Percentiles rank a stretch among this genome's conserved stretches.
phyloP scores from a whole-genome alignment of 1,140 invertebrate genomes.

The Drosophila lacteicornis region DNA sequence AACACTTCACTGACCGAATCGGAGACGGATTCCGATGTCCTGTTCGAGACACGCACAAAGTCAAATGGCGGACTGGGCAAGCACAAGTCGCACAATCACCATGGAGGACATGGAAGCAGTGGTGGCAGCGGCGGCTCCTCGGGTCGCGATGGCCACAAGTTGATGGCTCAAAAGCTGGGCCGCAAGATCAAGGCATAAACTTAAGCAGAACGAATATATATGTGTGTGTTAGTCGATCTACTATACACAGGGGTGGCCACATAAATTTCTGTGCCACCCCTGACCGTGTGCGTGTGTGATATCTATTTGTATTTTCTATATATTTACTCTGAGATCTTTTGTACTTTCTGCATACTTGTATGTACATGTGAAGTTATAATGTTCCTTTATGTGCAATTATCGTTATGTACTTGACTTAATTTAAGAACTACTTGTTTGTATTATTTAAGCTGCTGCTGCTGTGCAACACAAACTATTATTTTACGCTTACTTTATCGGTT shows the following conservation, averaged over 20 bases:
- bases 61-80: slow-evolving; percentile 86
- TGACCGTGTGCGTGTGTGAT: slow-evolving; percentile 36
- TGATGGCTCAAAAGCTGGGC: slow-evolving; percentile 86
- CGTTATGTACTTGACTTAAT: slow-evolving; percentile 8
- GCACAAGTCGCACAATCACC: slow-evolving; percentile 57
- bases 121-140: slow-evolving; percentile 55
- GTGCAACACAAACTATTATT: slow-evolving; percentile 54
- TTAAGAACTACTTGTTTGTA: slow-evolving; percentile 35
- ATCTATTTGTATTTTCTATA: slow-evolving; percentile 62
- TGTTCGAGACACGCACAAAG: slow-evolving; percentile 88
- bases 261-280: neutral
- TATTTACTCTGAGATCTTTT: slow-evolving; percentile 57
- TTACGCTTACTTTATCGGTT: slow-evolving; percentile 17
- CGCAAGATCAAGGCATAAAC: slow-evolving; percentile 86
- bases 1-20: slow-evolving; percentile 89
- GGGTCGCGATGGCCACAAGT: slow-evolving; percentile 85
- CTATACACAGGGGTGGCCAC: slow-evolving; percentile 9
- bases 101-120: slow-evolving; percentile 54
- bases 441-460: slow-evolving; percentile 49
- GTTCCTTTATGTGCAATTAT: slow-evolving; percentile 54
- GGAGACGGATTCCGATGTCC: slow-evolving; percentile 90
- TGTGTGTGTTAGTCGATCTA: slow-evolving; percentile 58
- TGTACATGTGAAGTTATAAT: slow-evolving; percentile 23
- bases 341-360: slow-evolving; percentile 47
- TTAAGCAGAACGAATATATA: slow-evolving; percentile 10